Conservation (phyloP, 2,113 vertebrate genomes). For the Sterrhoptilus dennistouni region DNA sequence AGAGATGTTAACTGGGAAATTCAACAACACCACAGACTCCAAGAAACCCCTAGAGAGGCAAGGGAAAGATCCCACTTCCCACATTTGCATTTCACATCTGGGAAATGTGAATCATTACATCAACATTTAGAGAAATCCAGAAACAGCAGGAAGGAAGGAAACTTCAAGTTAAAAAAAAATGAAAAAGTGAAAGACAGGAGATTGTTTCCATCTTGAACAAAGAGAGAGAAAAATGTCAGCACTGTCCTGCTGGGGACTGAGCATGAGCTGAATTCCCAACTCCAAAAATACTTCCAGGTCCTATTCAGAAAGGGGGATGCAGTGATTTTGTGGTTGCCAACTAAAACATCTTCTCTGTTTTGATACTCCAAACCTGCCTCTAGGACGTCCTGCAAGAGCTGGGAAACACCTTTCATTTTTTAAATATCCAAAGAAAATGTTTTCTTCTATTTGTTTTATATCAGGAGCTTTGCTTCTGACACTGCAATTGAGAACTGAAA, state of each 20-base stretch:
- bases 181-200: not conserved
- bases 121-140: not conserved
- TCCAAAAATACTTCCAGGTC: not conserved
- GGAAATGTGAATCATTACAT: not conserved
- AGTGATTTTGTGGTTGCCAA: not conserved
- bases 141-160: conserved; percentile 18
- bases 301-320: not conserved
- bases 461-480: not conserved
- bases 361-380: not conserved
- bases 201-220: not conserved
- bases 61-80: not conserved
- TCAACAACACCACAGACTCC: not conserved
- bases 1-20: not conserved
- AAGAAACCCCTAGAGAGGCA: not conserved
- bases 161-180: not conserved
- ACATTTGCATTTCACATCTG: conserved; percentile 34
- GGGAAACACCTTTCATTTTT: not conserved
- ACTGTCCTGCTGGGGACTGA: not conserved
- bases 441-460: not conserved
- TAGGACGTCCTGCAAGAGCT: not conserved
- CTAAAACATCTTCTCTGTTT: not conserved
- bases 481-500: not conserved
- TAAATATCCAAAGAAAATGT: not conserved
- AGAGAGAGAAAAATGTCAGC: not conserved
- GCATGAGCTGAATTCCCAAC: not conserved